Percentiles rank a stretch among this genome's conserved stretches.
These are phyloP conservation scores for Ochropleura leucogaster DNA, from an alignment of 2,888 invertebrate genomes.

Conservation along the genomic window DNA sequence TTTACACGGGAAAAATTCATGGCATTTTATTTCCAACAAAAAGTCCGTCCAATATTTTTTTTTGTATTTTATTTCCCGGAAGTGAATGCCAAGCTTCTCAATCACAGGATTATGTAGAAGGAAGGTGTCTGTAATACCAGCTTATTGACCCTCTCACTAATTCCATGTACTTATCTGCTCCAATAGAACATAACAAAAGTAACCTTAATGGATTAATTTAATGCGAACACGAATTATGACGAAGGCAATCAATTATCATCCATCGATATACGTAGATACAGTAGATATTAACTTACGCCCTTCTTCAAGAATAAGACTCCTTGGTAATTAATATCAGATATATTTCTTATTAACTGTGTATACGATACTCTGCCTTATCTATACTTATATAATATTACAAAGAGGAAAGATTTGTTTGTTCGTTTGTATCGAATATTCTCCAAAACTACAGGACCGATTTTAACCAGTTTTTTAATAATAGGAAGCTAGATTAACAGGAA, in stretches of 20 bases:
- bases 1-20: background rate
- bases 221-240: slow-evolving; percentile 45
- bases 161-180: slow-evolving; percentile 22
- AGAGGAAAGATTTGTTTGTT: no score
- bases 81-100: background rate
- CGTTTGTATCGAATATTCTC: no score
- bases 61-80: background rate
- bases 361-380: slow-evolving; percentile 22
- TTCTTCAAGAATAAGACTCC: slow-evolving; percentile 31
- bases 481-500: no score
- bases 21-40: background rate
- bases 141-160: slow-evolving; percentile 30
- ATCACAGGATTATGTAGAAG: slow-evolving; percentile 23
- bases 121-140: slow-evolving; percentile 39
- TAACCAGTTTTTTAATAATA: no score
- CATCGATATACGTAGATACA: slow-evolving; percentile 20
- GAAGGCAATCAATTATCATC: slow-evolving; percentile 42
- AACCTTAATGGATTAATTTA: slow-evolving; percentile 39
- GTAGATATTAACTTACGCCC: slow-evolving; percentile 40
- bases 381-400: no score
- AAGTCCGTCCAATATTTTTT: background rate
- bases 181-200: slow-evolving; percentile 46
- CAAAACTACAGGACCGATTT: no score
- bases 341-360: slow-evolving; percentile 28
- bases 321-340: slow-evolving; percentile 31